Base-by-base conservation (phyloP, 37 sponge, comb jelly and placozoan species). In the Lycopodina hypogea region DNA sequence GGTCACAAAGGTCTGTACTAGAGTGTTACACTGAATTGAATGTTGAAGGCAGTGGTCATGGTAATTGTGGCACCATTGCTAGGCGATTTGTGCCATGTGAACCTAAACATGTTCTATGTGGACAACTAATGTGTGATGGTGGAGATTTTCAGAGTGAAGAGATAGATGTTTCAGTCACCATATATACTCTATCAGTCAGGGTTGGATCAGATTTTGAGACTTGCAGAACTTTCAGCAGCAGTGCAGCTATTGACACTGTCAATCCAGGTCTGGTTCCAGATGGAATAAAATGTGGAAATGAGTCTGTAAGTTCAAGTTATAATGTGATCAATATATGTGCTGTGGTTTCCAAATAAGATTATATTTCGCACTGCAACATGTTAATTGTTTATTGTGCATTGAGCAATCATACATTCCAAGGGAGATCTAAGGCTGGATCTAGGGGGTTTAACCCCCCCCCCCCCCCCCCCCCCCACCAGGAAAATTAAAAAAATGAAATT, bases 231-330 rank as follows among this genome's bases (percentile, higher is more conserved):
- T 83, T 84, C 80, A 76, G 76, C 11, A 45, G 77, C 24, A 42
- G 26, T 19, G 39, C 85, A 33, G 24, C 50, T 51, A 30, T 80
- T 4, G 84, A 89, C 40, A 69, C 65, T 3, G 41, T 75, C 14
- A 77, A 48, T 35, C 88, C 87, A 0, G 89, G 89, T 8, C 69
- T 89, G 22, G 89, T 89, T 6, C 39, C 41, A 37, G 84, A 89
- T 60, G 89, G 89, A 19, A 75, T 75, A 4, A 83, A 26, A 41
- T 89, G 89, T 76, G 84, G 81, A 19, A 56, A 59, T 52, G 55
- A 82, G 17, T 53, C 17, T 72, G 86, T 79, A 74, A 56, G 68
- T 67, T 66, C 14, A 22, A 7, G 17, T 12, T 14, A 6, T 28
- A 21, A 42, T n/a, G 14, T 50, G 4, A 45, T 9, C 48, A 12